Evolutionary conservation across 2,113 vertebrate species (phyloP), one percentile per base, ranked within the genome.

Genomic region (Rhegmatorhina hoffmannsi): DNA sequence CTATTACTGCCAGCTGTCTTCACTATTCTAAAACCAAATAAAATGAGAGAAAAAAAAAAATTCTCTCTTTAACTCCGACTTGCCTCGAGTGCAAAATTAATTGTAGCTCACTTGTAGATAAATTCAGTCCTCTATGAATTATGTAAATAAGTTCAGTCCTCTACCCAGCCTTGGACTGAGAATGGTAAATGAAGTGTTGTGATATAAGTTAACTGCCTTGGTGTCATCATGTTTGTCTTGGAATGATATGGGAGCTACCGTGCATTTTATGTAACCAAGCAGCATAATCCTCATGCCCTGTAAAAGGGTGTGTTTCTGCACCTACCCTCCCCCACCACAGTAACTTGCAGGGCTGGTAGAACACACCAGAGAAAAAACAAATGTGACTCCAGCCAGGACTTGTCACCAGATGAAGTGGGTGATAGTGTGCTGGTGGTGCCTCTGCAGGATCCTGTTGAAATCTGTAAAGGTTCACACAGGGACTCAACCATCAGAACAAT

Each of bases 171-270:
- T 23, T 78, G 52, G 31, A 25, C 1, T 8, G 29, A 69, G 64
- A 11, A 10, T 3, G 16, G 52, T 62, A 75, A 79, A 33, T 21
- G 2, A 67, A 53, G 20, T 1, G 12, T 7, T 82, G 46, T 34
- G 44, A 29, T 50, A 4, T 26, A 49, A 53, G 49, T 43, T n/a
- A 87, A 52, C 14, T 43, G 52, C 56, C 58, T 78, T 33, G 26
- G 64, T 91, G 78, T 74, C 47, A 29, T 17, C 3, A 6, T 72
- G 28, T 95, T 88, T 88, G 26, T 68, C 47, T 82, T 63, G 58
- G 47, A 85, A 26, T 20, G 52, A 21, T 24, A 21, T 0, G 1
- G 13, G 46, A 60, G 31, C 59, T 72, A 46, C 16, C 2, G 0
- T 17, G 50, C 29, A 7, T 17, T 72, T 68, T 82, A 50, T 4